Base-by-base conservation (phyloP, 2,888 invertebrate species). In the Alloscopus bannaensis region DNA sequence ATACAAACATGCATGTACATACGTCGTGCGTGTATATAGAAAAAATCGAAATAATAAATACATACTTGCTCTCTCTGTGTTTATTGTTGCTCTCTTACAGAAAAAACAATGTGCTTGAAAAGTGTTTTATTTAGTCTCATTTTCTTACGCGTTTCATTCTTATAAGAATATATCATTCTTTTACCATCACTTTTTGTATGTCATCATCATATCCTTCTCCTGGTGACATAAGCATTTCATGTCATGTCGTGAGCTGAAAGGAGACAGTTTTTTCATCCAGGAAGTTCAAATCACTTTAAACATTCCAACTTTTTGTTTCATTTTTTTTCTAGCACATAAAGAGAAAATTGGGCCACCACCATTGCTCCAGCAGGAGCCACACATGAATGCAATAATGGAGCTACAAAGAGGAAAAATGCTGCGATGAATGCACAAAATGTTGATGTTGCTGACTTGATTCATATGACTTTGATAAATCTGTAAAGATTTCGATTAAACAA, bases 391-490 rank as follows among this genome's bases (percentile, higher is more conserved):
- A 31, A 6, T 8, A 36, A 60, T 57, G 28, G 28, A 57, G 26
- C n/a, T 16, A 28, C 13, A 28, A 11, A 57, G 40, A 26, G 18
- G 11, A 47, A n/a, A 47, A 47, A 47, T 47, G 6, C 11, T 47
- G 4, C 11, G 18, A 47, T 47, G 47, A 47, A 18, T 47, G 47
- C 47, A 47, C 47, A 52, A 22, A 22, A 47, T 47, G 47, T 55
- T 22, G 20, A 26, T 55, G 55, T 26, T 22, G 31, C 59, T 64
- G 59, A 42, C 66, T 76, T 65, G 70, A 65, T 70, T 55, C 57
- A 18, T 26, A 59, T 77, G 77, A 70, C 77, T 64, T 77, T 77
- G 77, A 77, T 70, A 77, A 70, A 77, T 77, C 77, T 70, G 55
- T 70, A 64, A 50, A 59, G 47, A 26, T 55, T 62, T 76, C 69